Conservation (phyloP, 1,140 invertebrate genomes). For the Oedothorax gibbosus region DNA sequence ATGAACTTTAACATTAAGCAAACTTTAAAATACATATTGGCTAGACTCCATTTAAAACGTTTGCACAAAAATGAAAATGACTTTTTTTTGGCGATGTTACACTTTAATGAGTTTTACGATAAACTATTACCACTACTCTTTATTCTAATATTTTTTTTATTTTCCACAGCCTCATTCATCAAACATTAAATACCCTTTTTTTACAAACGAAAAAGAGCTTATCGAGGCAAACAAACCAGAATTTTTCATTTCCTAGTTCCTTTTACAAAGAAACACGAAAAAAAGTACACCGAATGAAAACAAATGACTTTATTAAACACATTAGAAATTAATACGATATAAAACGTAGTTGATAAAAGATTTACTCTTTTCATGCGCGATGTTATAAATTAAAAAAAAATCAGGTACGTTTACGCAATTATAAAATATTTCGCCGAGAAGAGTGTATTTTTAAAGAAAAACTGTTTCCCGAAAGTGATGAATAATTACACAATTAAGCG, state of each 20-base stretch:
- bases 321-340: constrained; percentile 39
- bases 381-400: neutral
- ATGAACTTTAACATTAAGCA: too few relatives aligned
- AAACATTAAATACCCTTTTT: neutral
- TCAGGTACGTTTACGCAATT: constrained; percentile 36
- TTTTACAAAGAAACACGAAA: neutral
- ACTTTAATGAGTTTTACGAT: constrained; percentile 3
- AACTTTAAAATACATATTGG: too few relatives aligned
- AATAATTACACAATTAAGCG: constrained; percentile 54
- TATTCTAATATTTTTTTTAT: neutral
- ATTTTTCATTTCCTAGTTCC: constrained; percentile 27
- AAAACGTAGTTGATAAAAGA: constrained; percentile 43
- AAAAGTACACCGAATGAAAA: constrained; percentile 29
- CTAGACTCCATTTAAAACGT: too few relatives aligned
- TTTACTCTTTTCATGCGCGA: constrained; percentile 17
- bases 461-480: constrained; percentile 41
- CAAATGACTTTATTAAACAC: constrained; percentile 57
- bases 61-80: too few relatives aligned
- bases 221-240: constrained; percentile 12
- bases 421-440: constrained; percentile 39
- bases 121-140: neutral
- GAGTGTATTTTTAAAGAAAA: constrained; percentile 17
- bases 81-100: too few relatives aligned
- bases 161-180: constrained; percentile 14
- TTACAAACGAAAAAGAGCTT: neutral